These are phyloP conservation scores for Acanthis flammea DNA, from an alignment of 2,797 vertebrate genomes.

Conservation along the genomic window DNA sequence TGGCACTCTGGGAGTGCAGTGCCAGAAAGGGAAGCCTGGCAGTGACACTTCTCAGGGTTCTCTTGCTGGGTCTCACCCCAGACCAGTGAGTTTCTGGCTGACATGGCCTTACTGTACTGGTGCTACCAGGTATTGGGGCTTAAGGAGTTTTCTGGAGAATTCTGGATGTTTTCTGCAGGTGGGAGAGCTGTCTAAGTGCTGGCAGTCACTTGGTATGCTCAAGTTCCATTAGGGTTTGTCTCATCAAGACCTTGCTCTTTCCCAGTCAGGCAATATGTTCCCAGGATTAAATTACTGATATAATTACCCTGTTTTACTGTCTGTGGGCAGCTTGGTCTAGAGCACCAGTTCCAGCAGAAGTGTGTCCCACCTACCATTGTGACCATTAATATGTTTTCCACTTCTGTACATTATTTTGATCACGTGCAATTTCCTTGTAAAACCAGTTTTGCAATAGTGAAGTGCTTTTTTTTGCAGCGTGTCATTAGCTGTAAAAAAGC, in stretches of 20 bases:
- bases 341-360: background rate
- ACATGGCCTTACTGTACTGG: fast-evolving
- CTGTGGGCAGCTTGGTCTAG: background rate
- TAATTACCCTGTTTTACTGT: background rate
- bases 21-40: background rate
- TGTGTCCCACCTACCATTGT: background rate
- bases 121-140: background rate
- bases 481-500: background rate
- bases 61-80: background rate
- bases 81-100: background rate
- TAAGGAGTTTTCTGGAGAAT: background rate
- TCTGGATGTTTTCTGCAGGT: background rate
- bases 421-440: background rate
- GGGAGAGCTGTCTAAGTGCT: background rate
- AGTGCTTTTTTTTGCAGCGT: background rate
- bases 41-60: background rate
- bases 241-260: background rate
- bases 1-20: background rate
- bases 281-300: background rate
- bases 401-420: background rate
- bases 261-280: background rate
- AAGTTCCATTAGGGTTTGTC: background rate
- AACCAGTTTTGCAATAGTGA: background rate
- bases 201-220: background rate
- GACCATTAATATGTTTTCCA: background rate